Base-by-base conservation (phyloP, 2,888 invertebrate genomes). In the Philaethria dido region DNA sequence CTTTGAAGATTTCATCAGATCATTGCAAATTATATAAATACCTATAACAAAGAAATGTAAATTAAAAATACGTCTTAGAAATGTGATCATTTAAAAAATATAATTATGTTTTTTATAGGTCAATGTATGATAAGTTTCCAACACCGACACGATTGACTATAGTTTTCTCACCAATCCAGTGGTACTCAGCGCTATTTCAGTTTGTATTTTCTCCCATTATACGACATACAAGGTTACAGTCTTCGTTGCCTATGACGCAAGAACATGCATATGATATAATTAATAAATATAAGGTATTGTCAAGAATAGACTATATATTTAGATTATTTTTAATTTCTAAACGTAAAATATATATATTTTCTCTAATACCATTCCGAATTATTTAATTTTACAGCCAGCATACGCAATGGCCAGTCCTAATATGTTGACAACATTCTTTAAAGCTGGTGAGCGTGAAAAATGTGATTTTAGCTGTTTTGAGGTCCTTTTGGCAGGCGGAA, bases 391-490 rank as follows among this genome's bases (percentile, higher is more conserved):
- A 4, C 69, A 78, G 78, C 79, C 80, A 9, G 71, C 75, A 3
- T 72, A 62, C 25, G 68, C 69, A 52, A 61, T 77, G 55, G 66
- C 81, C 4, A 84, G 83, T 54, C 86, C 89, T 0, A 84, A 82
- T 0, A 74, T 84, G 76, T 77, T 85, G 78, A 77, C 80, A 0
- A 77, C 78, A 0, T 75, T 89, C 2, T 20, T 85, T 18, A 81
- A 80, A 42, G 75, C 78, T 2, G 79, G 74, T 1, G 78, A 80
- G 2, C 72, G 79, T 0, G 80, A 83, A 0, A 71, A 75, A 1
- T 88, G 87, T 63, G 86, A 88, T 70, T 83, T 88, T 66, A 78
- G 83, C 0, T 75, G 81, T 67, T 81, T 88, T 3, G 82, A 85
- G 11, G 29, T 71, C 0, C 71, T 88, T 6, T 63, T 80, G 61